phyloP scores from a whole-genome alignment of 2,113 vertebrate genomes.

The Bambusicola thoracicus region DNA sequence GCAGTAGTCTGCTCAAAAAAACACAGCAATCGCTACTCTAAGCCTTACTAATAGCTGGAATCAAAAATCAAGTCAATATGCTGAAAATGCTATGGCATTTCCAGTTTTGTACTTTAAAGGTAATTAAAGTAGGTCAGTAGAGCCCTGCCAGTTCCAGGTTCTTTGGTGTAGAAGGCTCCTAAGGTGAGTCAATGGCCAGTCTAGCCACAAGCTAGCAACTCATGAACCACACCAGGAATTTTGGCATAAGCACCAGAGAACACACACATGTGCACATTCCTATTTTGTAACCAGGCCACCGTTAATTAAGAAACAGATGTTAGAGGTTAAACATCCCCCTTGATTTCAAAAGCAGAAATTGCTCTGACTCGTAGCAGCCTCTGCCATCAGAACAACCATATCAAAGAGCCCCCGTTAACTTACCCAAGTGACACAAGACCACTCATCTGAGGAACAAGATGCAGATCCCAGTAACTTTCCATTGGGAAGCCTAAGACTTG shows the following conservation, averaged over 20 bases:
- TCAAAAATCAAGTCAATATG: not conserved
- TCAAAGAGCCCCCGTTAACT: not conserved
- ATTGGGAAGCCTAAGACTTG: not conserved
- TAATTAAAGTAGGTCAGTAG: not conserved
- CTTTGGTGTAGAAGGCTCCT: not conserved
- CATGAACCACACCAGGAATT: not conserved
- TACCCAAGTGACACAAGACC: not conserved
- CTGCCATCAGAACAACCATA: not conserved
- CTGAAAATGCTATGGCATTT: not conserved
- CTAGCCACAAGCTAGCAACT: not conserved
- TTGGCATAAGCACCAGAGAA: not conserved
- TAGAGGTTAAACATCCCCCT: not conserved
- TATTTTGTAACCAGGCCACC: not conserved
- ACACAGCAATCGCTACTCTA: not conserved
- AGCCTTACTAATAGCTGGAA: not conserved
- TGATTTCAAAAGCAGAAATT: not conserved
- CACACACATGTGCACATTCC: not conserved
- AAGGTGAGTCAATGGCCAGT: not conserved
- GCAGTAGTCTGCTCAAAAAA: not conserved
- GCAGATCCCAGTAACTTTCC: not conserved
- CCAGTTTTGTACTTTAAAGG: not conserved
- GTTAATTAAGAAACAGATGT: not conserved
- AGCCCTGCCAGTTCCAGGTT: not conserved
- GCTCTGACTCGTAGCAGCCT: not conserved
- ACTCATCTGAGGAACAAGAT: not conserved